Evolutionary conservation across 1,140 invertebrate genomes (phyloP), one percentile per base, ranked within the genome.

Genomic region (Leptinotarsa texana): DNA sequence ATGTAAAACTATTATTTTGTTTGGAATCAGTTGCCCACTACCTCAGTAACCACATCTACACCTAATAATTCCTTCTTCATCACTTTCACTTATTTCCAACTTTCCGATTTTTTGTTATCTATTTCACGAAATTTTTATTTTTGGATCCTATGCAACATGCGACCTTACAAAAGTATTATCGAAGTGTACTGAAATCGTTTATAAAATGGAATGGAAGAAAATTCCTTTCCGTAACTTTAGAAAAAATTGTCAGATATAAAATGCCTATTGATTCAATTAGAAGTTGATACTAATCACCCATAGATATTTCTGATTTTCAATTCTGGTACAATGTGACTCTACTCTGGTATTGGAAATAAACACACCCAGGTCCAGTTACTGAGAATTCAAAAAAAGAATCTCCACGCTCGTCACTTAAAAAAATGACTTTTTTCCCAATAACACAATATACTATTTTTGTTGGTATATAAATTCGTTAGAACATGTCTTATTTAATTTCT

Each of bases 381-480:
- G 17, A 51, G 49, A 51, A 51, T 51, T 4, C 13, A 51, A 51
- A 51, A 51, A 51, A 51, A 51, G 0, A 15, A 51, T 51, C 49
- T 51, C 13, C 49, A 51, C 49, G 49, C 49, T 51, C 49, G 49
- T 0, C 49, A 51, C 49, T 13, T 13, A 51, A n/a, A 51, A 51
- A 13, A 51, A 15, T n/a, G 3, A 13, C 17, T 51, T 51, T 51
- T 51, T 4, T 51, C 13, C 49, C 49, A 51, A 51, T 8, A 51
- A 51, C 49, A 51, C 49, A 15, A 51, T 51, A 51, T 51, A 51
- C 49, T 51, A 51, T 51, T 51, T 51, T 51, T 51, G 49, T 51
- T 51, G 4, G 49, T 51, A 51, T 13, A 51, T 51, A 51, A 0
- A 51, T 51, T 51, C 49, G 49, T 51, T 51, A 51, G 49, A 8